A percentile compares a stretch with the other conserved stretches of the same genome.
These are phyloP conservation scores for Helicoverpa assulta DNA, from an alignment of 2,888 invertebrate species.

Conservation along the genomic window DNA sequence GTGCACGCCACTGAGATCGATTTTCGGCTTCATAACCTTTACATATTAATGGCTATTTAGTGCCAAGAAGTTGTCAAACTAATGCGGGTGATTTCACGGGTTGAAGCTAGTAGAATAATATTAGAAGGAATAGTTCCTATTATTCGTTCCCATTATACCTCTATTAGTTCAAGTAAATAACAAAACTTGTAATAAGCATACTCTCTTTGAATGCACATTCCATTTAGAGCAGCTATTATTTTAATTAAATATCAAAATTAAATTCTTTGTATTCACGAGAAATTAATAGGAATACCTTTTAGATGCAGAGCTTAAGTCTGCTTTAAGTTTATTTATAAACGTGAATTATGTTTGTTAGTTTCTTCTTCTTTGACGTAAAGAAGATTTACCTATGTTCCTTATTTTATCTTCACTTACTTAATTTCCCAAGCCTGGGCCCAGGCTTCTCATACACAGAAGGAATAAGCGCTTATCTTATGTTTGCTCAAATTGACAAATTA, in stretches of 20 bases:
- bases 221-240: not conserved
- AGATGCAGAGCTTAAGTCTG: not conserved
- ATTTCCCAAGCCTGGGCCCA: too few relatives aligned
- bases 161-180: not conserved
- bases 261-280: constrained; percentile 2
- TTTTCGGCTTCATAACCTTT: too few relatives aligned
- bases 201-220: not conserved
- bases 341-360: not conserved
- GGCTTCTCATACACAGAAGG: too few relatives aligned
- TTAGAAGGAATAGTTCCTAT: not conserved
- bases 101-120: not conserved
- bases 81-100: not conserved
- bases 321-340: not conserved
- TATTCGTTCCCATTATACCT: too few relatives aligned
- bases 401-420: too few relatives aligned
- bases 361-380: not conserved
- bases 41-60: too few relatives aligned
- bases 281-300: not conserved
- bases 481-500: too few relatives aligned
- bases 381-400: too few relatives aligned
- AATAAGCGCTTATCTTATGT: too few relatives aligned
- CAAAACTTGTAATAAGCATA: not conserved
- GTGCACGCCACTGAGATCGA: too few relatives aligned
- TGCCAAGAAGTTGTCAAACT: too few relatives aligned
- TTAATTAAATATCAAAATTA: not conserved